Evolutionary conservation across 2,888 invertebrate genomes (phyloP).

Genomic region (Dastarcus helophoroides): DNA sequence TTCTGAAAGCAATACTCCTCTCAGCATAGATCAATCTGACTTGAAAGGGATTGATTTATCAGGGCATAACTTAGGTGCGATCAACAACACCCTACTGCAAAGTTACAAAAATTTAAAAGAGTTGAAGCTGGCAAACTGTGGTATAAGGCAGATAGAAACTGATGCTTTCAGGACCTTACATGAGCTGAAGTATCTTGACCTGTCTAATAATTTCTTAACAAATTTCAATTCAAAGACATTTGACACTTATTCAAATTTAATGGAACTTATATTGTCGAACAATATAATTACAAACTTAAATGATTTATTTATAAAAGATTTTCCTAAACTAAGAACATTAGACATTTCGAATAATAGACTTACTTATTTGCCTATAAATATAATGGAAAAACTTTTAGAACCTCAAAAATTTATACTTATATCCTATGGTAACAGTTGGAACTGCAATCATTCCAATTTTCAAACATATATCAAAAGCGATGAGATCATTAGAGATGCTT

Average conservation of each 20-base stretch:
- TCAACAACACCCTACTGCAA: not conserved
- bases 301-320: conserved; percentile 1
- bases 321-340: conserved; percentile 8
- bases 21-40: conserved; percentile 3
- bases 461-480: too few species aligned
- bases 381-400: too few species aligned
- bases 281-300: conserved; percentile 6
- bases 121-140: conserved; percentile 6
- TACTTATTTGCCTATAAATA: too few species aligned
- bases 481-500: too few species aligned
- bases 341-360: conserved; percentile 9
- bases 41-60: conserved; percentile 8
- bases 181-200: conserved; percentile 7
- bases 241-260: not conserved
- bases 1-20: not conserved
- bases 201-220: conserved; percentile 9
- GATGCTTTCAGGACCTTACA: conserved; percentile 4
- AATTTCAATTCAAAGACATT: conserved; percentile 5
- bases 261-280: conserved; percentile 8
- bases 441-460: too few species aligned
- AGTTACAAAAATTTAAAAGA: conserved; percentile 7
- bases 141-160: conserved; percentile 5
- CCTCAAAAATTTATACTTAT: too few species aligned
- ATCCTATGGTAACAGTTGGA: too few species aligned
- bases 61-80: not conserved